Evolutionary conservation across 2,113 vertebrate species (phyloP).

Genomic region (Sylvietta virens): DNA sequence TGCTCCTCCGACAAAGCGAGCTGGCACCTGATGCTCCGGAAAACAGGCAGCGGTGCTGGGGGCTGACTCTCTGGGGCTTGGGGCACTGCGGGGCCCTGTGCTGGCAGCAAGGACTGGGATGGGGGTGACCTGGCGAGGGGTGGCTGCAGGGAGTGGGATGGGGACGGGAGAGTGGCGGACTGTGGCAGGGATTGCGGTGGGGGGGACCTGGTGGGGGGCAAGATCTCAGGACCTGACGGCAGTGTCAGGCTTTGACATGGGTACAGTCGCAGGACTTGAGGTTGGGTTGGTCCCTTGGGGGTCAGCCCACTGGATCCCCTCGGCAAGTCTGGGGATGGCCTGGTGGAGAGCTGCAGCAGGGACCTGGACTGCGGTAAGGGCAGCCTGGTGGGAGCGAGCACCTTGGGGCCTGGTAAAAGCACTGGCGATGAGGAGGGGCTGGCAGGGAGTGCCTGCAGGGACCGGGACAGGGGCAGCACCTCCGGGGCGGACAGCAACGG

Average conservation of each 20-base stretch:
- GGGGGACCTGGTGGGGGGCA: neutral
- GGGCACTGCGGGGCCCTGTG: fast-evolving
- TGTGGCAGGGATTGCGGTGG: neutral
- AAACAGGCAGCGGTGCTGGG: neutral
- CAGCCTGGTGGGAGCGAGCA: neutral
- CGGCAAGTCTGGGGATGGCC: neutral
- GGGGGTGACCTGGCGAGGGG: neutral
- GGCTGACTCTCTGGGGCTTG: neutral
- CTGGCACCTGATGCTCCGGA: slow-evolving; percentile 73
- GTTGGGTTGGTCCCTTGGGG: neutral
- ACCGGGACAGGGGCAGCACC: neutral
- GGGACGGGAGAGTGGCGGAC: neutral
- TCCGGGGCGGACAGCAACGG: neutral
- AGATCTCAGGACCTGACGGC: neutral
- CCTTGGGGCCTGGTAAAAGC: neutral
- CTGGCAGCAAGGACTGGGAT: neutral
- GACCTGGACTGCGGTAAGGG: neutral
- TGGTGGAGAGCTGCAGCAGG: slow-evolving; percentile 24
- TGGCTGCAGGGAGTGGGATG: neutral
- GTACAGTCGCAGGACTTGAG: neutral
- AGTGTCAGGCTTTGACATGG: neutral
- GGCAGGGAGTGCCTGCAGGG: neutral
- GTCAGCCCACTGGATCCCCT: neutral
- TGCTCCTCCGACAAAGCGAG: slow-evolving; percentile 54
- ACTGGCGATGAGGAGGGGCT: neutral